Evolutionary conservation across 2,888 invertebrate species (phyloP), one percentile per base, ranked within the genome.

Genomic region (Apotomis betuletana): DNA sequence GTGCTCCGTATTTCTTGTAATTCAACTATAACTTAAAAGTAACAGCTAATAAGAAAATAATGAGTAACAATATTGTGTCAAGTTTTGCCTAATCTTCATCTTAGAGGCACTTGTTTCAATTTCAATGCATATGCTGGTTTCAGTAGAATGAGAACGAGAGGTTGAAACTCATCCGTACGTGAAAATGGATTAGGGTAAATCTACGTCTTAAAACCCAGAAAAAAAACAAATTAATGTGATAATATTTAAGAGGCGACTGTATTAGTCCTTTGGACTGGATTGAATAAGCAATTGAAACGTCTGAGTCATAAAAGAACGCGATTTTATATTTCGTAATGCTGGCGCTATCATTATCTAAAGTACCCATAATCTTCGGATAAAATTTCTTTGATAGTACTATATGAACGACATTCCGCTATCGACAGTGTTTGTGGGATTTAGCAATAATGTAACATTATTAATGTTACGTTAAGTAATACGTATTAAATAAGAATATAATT

Each of bases 311-410:
- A 52, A 52, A 54, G 9, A 15, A 0, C 27, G 12, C 44, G 5
- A 41, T 41, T 55, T 64, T 55, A 55, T 44, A 36, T 57, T 38
- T 15, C 64, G 41, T 46, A 57, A 46, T 54, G 44, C 41, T 36
- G 15, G 10, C 15, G 27, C 5, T 46, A 65, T 58, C 38, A 58
- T 58, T 58, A 58, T 58, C 38, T 38, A 38, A n/a, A 12, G 57
- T 57, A 12, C 9, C 36, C 57, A 36, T 38, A 36, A 38, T 57
- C 65, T 65, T 46, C 27, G 9, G 54, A 46, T 65, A 57, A 65
- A 65, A 27, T 46, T 55, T 57, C 46, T 57, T n/a, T 44, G 44
- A 46, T 46, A 12, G 46, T n/a, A n/a, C n/a, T n/a, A 57, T 51
- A 27, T 9, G 15, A 12, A 49, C 41, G 38, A 38, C 36, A 9